phyloP scores from a whole-genome alignment of 2,888 invertebrate species.

The Orthonychiurus folsomi region DNA sequence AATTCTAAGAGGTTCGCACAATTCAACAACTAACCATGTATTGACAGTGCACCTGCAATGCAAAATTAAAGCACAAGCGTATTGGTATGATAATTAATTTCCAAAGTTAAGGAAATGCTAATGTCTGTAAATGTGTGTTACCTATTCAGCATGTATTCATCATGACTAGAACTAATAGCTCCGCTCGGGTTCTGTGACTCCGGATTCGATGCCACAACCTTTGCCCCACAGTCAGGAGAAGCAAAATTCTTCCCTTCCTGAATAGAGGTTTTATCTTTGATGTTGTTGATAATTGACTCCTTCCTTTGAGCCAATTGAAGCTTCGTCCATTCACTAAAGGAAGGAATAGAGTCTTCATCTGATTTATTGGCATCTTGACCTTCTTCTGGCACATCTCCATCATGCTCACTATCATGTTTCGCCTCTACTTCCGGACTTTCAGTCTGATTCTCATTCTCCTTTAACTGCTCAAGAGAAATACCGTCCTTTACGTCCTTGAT shows the following conservation, averaged over 20 bases:
- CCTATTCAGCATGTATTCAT: conserved; percentile 96
- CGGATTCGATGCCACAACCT: conserved; percentile 83
- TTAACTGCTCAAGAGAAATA: no score
- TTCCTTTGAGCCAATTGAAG: conserved; percentile 31
- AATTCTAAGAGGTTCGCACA: conserved; percentile 95
- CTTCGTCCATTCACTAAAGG: conserved; percentile 39
- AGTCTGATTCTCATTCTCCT: no score
- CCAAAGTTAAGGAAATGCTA: neutral
- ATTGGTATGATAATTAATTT: neutral
- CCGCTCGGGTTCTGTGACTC: conserved; percentile 81
- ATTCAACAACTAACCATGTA: conserved; percentile 92
- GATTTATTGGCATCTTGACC: conserved; percentile 13
- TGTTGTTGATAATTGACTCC: conserved; percentile 20
- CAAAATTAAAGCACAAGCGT: conserved; percentile 6
- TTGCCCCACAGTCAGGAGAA: conserved; percentile 93
- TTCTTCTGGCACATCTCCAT: no score
- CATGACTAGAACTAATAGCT: conserved; percentile 77
- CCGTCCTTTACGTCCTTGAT: no score
- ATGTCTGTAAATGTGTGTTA: conserved; percentile 10
- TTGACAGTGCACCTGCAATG: conserved; percentile 62
- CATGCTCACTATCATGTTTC: no score
- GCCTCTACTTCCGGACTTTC: no score
- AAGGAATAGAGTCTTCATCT: conserved; percentile 37
- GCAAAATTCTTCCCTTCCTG: conserved; percentile 74
- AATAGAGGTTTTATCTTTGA: conserved; percentile 18